These are phyloP conservation scores for Sphaerophoria taeniata DNA, from an alignment of 2,888 invertebrate genomes.

Conservation along the genomic window DNA sequence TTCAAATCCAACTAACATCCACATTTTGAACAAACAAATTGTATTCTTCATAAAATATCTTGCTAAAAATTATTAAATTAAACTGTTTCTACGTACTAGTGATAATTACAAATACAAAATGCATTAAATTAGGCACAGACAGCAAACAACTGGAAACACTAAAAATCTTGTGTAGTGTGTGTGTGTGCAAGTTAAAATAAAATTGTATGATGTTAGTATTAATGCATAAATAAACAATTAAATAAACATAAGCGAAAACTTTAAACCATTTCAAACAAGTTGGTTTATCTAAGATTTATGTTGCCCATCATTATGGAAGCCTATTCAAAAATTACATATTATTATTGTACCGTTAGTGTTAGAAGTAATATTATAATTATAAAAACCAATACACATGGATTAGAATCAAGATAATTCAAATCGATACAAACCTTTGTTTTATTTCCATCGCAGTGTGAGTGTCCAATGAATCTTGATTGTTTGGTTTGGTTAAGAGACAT, in stretches of 20 bases:
- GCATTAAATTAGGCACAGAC: constrained; percentile 26
- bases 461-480: too few relatives aligned
- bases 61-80: constrained; percentile 24
- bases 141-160: neutral
- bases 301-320: constrained; percentile 51
- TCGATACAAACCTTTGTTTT: constrained; percentile 28
- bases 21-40: constrained; percentile 15
- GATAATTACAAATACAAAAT: constrained; percentile 54
- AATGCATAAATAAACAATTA: constrained; percentile 13
- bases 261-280: constrained; percentile 33
- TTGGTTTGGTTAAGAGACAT: too few relatives aligned
- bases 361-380: constrained; percentile 48
- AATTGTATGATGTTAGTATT: constrained; percentile 60
- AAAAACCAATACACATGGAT: constrained; percentile 54
- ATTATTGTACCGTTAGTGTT: constrained; percentile 45
- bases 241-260: constrained; percentile 13
- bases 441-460: too few relatives aligned
- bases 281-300: constrained; percentile 46
- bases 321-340: constrained; percentile 36
- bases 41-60: constrained; percentile 30
- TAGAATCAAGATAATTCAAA: constrained; percentile 54
- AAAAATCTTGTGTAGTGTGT: neutral
- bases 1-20: constrained; percentile 17
- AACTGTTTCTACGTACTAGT: constrained; percentile 66
- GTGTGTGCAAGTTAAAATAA: constrained; percentile 35